phyloP scores from a whole-genome alignment of 1,140 invertebrate species.

The Eubasilissa regina region DNA sequence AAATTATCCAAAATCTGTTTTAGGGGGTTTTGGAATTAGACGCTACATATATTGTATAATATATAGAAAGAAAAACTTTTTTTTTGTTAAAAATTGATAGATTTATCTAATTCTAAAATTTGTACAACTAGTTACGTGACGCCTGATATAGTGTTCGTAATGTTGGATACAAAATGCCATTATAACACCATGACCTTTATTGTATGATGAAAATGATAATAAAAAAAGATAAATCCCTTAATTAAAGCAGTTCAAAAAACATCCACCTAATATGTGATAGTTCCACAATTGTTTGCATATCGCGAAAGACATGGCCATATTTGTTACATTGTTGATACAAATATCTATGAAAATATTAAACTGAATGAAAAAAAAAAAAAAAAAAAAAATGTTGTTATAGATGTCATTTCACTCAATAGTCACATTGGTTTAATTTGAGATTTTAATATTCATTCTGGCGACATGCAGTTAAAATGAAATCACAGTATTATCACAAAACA shows the following conservation, averaged over 20 bases:
- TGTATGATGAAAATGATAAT: conserved; percentile 22
- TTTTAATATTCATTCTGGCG: conserved; percentile 23
- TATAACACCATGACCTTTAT: conserved; percentile 4
- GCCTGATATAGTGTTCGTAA: too few relatives aligned
- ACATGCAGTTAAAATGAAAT: conserved; percentile 40
- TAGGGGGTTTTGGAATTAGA: too few relatives aligned
- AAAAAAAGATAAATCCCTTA: conserved; percentile 5
- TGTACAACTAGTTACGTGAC: too few relatives aligned
- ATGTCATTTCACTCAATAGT: neutral
- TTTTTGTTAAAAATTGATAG: neutral
- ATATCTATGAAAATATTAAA: too few relatives aligned
- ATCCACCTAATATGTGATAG: conserved; percentile 12
- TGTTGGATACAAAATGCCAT: neutral
- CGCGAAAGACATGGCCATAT: too few relatives aligned
- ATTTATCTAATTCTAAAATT: neutral
- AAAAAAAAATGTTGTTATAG: too few relatives aligned
- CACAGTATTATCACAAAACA: conserved; percentile 23
- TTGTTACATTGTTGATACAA: too few relatives aligned
- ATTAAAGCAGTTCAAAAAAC: conserved; percentile 32
- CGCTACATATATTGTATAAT: too few relatives aligned
- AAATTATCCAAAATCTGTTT: too few relatives aligned
- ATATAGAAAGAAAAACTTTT: too few relatives aligned
- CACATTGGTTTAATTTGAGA: neutral
- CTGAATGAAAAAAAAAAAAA: too few relatives aligned
- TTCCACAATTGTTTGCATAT: too few relatives aligned